Conservation (phyloP, 2,797 vertebrate genomes). For the Poecilia gillii region DNA sequence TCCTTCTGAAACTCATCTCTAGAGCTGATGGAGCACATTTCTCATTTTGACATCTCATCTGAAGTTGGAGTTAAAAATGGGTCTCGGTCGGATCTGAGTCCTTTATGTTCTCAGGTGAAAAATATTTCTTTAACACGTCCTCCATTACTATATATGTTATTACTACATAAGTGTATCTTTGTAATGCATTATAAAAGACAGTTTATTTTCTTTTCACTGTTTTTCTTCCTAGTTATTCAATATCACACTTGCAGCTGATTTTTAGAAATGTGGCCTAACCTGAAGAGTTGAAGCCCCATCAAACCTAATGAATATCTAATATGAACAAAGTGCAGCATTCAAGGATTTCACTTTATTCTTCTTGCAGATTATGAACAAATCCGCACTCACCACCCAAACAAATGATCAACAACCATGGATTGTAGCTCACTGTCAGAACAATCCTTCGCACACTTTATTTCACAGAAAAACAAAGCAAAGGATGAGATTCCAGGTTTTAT, state of each 20-base stretch:
- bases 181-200: conserved; percentile 41
- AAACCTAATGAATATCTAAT: conserved; percentile 52
- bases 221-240: neutral
- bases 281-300: conserved; percentile 46
- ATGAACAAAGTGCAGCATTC: conserved; percentile 23
- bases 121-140: conserved; percentile 68
- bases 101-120: conserved; percentile 55
- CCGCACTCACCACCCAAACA: neutral
- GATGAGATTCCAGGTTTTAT: neutral
- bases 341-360: neutral
- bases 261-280: neutral
- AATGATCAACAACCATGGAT: neutral
- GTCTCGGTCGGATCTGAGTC: conserved; percentile 18
- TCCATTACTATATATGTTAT: conserved; percentile 11
- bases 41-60: neutral
- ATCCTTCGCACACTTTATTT: neutral
- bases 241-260: conserved; percentile 22
- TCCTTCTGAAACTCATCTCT: neutral
- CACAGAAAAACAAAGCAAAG: neutral
- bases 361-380: neutral
- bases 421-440: neutral
- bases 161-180: conserved; percentile 40
- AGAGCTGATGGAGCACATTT: neutral
- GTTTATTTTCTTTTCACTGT: conserved; percentile 12
- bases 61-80: conserved; percentile 16